Evolutionary conservation across 2,888 invertebrate species (phyloP).

Genomic region (Nezara viridula): DNA sequence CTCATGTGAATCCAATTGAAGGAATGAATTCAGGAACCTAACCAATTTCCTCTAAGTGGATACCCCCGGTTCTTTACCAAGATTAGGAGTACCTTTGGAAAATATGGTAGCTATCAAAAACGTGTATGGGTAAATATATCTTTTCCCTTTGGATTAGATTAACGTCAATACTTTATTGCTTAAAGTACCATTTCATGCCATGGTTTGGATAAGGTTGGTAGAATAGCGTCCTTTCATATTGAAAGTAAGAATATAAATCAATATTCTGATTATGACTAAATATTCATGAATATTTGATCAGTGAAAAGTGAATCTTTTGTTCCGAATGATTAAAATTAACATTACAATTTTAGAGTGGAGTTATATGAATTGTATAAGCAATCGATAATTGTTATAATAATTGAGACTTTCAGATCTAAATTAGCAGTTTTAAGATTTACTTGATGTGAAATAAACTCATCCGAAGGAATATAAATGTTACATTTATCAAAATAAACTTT

Average conservation of each 20-base stretch:
- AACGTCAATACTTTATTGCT: background rate
- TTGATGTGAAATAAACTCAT: too few species aligned
- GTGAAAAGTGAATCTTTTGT: too few species aligned
- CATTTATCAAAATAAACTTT: too few species aligned
- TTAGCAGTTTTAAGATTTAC: too few species aligned
- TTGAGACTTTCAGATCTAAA: too few species aligned
- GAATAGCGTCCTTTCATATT: background rate
- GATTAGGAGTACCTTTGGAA: slow-evolving; percentile 22
- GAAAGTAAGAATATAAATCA: background rate
- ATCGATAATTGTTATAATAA: too few species aligned
- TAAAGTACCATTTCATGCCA: background rate
- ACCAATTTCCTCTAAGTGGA: background rate
- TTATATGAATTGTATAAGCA: too few species aligned
- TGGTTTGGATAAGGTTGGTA: background rate
- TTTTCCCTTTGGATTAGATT: background rate
- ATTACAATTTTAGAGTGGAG: too few species aligned
- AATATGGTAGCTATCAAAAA: slow-evolving; percentile 31
- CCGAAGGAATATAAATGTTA: too few species aligned
- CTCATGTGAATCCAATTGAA: background rate
- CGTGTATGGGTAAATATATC: background rate
- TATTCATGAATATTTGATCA: too few species aligned
- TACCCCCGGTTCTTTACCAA: slow-evolving; percentile 1
- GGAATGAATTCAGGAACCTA: slow-evolving; percentile 7
- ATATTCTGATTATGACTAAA: background rate
- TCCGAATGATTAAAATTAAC: too few species aligned